A percentile compares a stretch with the other conserved stretches of the same genome.
Evolutionary conservation across 1,140 invertebrate genomes (phyloP).

Genomic region (Gryllus bimaculatus): DNA sequence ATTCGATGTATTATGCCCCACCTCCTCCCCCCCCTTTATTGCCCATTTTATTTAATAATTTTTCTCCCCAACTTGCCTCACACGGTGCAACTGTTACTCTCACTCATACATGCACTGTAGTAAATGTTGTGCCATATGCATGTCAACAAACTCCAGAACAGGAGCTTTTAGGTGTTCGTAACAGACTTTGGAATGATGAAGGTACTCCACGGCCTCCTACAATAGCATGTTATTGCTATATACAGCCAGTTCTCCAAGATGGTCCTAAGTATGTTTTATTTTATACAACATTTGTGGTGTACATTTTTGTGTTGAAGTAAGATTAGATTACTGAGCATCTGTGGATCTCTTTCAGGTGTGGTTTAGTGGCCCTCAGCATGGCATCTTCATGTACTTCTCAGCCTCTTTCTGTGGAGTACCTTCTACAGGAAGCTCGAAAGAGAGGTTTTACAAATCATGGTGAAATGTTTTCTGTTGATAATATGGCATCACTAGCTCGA

Average conservation of each 20-base stretch:
- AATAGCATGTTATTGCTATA: conserved; percentile 16
- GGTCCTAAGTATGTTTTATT: conserved; percentile 37
- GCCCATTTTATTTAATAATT: conserved; percentile 12
- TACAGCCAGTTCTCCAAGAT: conserved; percentile 39
- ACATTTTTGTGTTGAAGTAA: background rate
- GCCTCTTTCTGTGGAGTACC: conserved; percentile 41
- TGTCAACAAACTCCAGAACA: conserved; percentile 15
- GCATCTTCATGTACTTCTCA: conserved; percentile 48
- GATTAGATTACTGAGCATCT: background rate
- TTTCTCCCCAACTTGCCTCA: conserved; percentile 9
- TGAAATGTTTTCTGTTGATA: conserved; percentile 73
- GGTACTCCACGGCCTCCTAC: conserved; percentile 12
- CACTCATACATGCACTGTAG: conserved; percentile 8
- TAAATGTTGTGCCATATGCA: conserved; percentile 9
- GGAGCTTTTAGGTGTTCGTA: conserved; percentile 11
- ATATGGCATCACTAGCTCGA: conserved; percentile 52
- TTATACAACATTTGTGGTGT: conserved; percentile 19
- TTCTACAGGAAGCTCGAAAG: conserved; percentile 49
- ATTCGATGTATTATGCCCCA: conserved; percentile 11
- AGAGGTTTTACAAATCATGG: conserved; percentile 63
- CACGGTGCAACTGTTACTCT: background rate
- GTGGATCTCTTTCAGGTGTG: conserved; percentile 50
- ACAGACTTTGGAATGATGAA: conserved; percentile 14
- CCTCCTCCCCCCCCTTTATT: conserved; percentile 14
- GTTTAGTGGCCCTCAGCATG: conserved; percentile 71